These are phyloP conservation scores for Sebastes nivosus DNA, from an alignment of 2,797 vertebrate genomes.

Conservation along the genomic window DNA sequence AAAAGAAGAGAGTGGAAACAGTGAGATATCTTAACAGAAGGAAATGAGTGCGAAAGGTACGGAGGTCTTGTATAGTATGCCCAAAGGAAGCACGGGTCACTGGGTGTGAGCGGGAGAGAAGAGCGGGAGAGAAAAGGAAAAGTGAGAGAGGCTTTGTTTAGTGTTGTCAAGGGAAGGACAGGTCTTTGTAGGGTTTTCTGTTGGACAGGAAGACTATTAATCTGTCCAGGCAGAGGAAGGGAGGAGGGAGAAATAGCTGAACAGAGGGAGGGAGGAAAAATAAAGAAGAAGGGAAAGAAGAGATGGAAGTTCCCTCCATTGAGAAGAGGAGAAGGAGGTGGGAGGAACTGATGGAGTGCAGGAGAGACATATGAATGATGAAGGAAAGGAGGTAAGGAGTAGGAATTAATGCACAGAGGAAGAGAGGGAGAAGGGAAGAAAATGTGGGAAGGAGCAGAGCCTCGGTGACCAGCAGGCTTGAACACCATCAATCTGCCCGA, in stretches of 20 bases:
- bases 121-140: conserved; percentile 26
- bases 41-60: conserved; percentile 16
- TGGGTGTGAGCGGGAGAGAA: conserved; percentile 36
- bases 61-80: conserved; percentile 23
- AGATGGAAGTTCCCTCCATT: conserved; percentile 25
- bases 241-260: neutral
- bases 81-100: conserved; percentile 54
- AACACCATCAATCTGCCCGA: conserved; percentile 60
- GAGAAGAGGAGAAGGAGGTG: conserved; percentile 15
- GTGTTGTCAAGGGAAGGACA: conserved; percentile 60
- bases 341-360: conserved; percentile 24
- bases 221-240: conserved; percentile 48
- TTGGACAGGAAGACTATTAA: conserved; percentile 64
- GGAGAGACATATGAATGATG: conserved; percentile 38
- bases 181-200: conserved; percentile 61
- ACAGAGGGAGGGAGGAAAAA: conserved; percentile 7
- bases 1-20: conserved; percentile 4
- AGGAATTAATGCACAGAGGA: conserved; percentile 41
- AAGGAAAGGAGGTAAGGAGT: conserved; percentile 20
- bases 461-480: conserved; percentile 40
- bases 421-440: conserved; percentile 5
- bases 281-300: conserved; percentile 23
- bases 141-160: conserved; percentile 59
- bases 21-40: conserved; percentile 26
- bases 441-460: conserved; percentile 38